These are phyloP conservation scores for Hydrolagus colliei DNA, from an alignment of 2,797 vertebrate species.

Conservation along the genomic window DNA sequence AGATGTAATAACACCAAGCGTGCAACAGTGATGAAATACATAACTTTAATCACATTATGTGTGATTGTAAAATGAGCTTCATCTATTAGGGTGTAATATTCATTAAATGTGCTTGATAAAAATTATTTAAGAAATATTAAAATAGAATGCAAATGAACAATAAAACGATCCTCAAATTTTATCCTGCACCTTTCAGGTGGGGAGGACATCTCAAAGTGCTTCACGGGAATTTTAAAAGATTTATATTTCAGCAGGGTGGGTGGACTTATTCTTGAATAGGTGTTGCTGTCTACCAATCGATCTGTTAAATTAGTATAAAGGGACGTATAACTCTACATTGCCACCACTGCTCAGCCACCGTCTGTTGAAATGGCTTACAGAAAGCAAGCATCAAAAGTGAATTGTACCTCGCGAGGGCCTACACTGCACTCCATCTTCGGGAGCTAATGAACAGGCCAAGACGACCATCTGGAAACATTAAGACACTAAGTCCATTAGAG, in stretches of 20 bases:
- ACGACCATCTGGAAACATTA: not conserved
- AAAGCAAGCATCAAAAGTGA: not conserved
- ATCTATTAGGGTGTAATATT: not conserved
- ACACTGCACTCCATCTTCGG: constrained; percentile 7
- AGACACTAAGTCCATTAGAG: not conserved
- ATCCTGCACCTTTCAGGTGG: too few species aligned
- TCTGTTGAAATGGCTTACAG: not conserved
- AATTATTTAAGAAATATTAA: constrained; percentile 7
- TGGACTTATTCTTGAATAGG: too few species aligned
- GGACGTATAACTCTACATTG: too few species aligned
- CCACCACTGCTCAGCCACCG: too few species aligned
- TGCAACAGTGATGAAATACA: not conserved
- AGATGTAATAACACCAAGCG: not conserved
- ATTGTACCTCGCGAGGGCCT: not conserved
- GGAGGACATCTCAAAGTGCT: too few species aligned
- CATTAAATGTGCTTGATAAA: not conserved
- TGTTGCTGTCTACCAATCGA: too few species aligned
- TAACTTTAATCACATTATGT: not conserved
- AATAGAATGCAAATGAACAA: not conserved
- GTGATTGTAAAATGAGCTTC: not conserved
- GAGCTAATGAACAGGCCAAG: not conserved
- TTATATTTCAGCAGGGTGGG: too few species aligned
- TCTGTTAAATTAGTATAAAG: too few species aligned
- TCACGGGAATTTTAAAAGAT: too few species aligned
- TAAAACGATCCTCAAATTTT: too few species aligned